phyloP scores from a whole-genome alignment of 2,113 vertebrate genomes.

The Psephotus haematonotus region DNA sequence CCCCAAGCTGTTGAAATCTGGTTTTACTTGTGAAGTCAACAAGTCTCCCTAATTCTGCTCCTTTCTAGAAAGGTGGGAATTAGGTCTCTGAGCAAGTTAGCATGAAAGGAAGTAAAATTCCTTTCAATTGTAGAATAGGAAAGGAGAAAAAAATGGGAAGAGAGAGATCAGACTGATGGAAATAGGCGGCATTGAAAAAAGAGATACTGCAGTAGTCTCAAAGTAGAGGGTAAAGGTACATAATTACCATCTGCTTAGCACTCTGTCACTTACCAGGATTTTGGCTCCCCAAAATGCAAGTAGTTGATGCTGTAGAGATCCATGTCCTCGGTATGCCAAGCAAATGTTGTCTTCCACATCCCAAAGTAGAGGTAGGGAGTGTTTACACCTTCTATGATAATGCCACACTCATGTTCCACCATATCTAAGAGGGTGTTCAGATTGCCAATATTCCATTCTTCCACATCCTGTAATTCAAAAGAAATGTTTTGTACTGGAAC shows the following conservation, averaged over 20 bases:
- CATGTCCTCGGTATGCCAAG: conserved; percentile 99
- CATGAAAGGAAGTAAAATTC: neutral
- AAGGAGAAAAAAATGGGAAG: neutral
- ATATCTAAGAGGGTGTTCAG: conserved; percentile 95
- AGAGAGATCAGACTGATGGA: neutral
- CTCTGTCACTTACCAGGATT: conserved; percentile 89
- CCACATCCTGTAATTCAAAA: conserved; percentile 78
- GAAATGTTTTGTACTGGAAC: neutral
- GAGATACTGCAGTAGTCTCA: neutral
- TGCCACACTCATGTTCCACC: conserved; percentile 98
- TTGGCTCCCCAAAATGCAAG: conserved; percentile 95
- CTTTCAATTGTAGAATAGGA: neutral
- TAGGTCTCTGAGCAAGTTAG: neutral
- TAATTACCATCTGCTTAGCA: neutral
- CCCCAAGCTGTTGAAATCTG: neutral
- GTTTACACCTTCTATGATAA: conserved; percentile 97
- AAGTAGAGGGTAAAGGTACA: neutral
- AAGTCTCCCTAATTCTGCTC: neutral
- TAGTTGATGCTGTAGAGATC: conserved; percentile 99
- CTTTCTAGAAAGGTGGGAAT: neutral
- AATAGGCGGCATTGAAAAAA: neutral
- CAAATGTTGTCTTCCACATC: conserved; percentile 99
- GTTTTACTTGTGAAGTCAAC: neutral
- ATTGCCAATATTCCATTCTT: conserved; percentile 94
- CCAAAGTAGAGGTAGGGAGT: conserved; percentile 98